Conservation (phyloP, 2,113 vertebrate species). For the Pachypanchax playfairii region DNA sequence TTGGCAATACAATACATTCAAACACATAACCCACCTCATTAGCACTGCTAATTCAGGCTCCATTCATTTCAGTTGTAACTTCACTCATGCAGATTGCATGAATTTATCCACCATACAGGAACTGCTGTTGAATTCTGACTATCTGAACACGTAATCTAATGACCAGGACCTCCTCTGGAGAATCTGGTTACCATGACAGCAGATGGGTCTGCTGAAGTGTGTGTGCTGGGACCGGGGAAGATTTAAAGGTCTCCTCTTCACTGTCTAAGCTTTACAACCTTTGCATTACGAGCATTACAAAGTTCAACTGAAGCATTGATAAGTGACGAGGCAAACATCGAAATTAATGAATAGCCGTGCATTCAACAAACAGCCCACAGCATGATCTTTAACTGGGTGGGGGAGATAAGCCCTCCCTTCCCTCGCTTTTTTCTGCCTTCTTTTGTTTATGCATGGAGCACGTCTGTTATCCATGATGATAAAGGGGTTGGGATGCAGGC, state of each 20-base stretch:
- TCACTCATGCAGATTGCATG: background rate
- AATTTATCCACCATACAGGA: background rate
- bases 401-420: constrained; percentile 43
- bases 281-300: constrained; percentile 42
- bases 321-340: constrained; percentile 55
- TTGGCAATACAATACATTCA: background rate
- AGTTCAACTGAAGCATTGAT: constrained; percentile 63
- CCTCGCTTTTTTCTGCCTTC: constrained; percentile 7
- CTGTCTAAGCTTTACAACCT: constrained; percentile 13
- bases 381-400: constrained; percentile 63
- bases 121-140: background rate
- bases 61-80: background rate
- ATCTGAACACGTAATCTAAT: constrained; percentile 16
- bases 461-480: constrained; percentile 16
- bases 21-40: background rate
- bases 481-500: constrained; percentile 21
- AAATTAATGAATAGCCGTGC: constrained; percentile 16
- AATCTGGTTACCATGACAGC: constrained; percentile 18
- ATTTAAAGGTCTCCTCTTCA: constrained; percentile 28
- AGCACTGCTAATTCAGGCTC: background rate
- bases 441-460: constrained; percentile 25
- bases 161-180: background rate
- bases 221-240: constrained; percentile 6
- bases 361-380: constrained; percentile 47
- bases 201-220: constrained; percentile 29